These are phyloP conservation scores for Melanotaenia trifasciata DNA, from an alignment of 2,797 vertebrate genomes.

Conservation along the genomic window DNA sequence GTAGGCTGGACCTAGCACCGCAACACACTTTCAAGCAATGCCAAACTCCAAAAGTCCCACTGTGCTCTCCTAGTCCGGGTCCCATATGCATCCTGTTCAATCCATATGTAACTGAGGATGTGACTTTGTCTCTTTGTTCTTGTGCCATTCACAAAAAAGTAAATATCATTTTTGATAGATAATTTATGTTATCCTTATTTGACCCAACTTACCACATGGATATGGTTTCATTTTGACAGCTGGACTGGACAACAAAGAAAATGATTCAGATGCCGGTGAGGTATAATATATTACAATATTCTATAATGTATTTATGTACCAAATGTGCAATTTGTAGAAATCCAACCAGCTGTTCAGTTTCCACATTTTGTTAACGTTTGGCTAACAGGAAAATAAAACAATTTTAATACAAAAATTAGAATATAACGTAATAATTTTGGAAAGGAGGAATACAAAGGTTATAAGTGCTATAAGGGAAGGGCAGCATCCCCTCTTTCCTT, in stretches of 20 bases:
- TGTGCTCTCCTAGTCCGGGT: slow-evolving; percentile 55
- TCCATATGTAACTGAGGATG: slow-evolving; percentile 77
- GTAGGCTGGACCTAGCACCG: slow-evolving; percentile 44
- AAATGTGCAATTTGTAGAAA: background rate
- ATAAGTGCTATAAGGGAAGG: slow-evolving; percentile 47
- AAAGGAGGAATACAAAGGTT: slow-evolving; percentile 15
- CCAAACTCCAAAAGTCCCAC: slow-evolving; percentile 67
- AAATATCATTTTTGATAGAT: slow-evolving; percentile 43
- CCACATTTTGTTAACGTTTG: background rate
- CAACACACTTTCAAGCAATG: slow-evolving; percentile 70
- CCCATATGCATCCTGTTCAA: slow-evolving; percentile 80
- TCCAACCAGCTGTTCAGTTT: background rate
- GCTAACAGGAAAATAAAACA: background rate
- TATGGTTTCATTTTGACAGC: slow-evolving; percentile 41
- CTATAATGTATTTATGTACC: background rate
- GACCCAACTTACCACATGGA: slow-evolving; percentile 32
- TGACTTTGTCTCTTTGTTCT: slow-evolving; percentile 77
- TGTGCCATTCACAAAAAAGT: slow-evolving; percentile 71
- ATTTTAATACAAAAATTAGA: background rate
- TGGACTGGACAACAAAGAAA: slow-evolving; percentile 17
- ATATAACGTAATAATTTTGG: slow-evolving; percentile 23
- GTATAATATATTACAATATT: background rate
- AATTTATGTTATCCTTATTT: slow-evolving; percentile 52
- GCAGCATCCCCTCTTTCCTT: slow-evolving; percentile 84
- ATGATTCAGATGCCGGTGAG: background rate